These are phyloP conservation scores for Zoanthus sansibaricus DNA, from an alignment of 92 coral and sea anemone genomes.

Conservation along the genomic window DNA sequence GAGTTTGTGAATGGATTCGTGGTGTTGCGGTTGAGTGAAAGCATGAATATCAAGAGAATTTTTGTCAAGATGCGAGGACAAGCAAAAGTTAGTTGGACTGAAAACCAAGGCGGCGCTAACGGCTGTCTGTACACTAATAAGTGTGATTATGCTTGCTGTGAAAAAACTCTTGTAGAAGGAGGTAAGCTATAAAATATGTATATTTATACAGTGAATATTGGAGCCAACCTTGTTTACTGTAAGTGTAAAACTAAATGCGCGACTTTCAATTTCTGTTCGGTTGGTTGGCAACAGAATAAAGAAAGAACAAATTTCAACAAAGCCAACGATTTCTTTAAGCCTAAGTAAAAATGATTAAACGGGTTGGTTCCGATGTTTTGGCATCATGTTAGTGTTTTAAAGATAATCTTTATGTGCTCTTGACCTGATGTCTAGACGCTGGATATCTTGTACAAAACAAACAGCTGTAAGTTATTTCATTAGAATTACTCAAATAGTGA, in stretches of 20 bases:
- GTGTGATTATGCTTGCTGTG: slow-evolving; percentile 36
- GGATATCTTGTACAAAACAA: no score
- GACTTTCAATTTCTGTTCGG: not conserved
- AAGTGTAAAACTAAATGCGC: not conserved
- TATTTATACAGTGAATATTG: not conserved
- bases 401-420: no score
- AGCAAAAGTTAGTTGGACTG: slow-evolving; percentile 36
- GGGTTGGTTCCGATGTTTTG: not conserved
- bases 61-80: slow-evolving; percentile 35
- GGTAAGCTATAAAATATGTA: slow-evolving; percentile 9
- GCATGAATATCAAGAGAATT: slow-evolving; percentile 12
- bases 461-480: no score
- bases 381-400: no score
- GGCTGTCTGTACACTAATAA: slow-evolving; percentile 29
- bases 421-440: no score
- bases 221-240: not conserved
- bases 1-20: slow-evolving; percentile 41
- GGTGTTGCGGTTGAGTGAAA: slow-evolving; percentile 36
- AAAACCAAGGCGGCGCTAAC: slow-evolving; percentile 14
- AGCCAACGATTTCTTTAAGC: not conserved
- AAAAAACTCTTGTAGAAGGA: slow-evolving; percentile 27
- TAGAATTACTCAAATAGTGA: no score
- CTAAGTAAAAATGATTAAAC: not conserved
- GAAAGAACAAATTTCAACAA: not conserved
- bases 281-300: not conserved